Conservation (phyloP, 2,113 vertebrate species). For the Python bivittatus region DNA sequence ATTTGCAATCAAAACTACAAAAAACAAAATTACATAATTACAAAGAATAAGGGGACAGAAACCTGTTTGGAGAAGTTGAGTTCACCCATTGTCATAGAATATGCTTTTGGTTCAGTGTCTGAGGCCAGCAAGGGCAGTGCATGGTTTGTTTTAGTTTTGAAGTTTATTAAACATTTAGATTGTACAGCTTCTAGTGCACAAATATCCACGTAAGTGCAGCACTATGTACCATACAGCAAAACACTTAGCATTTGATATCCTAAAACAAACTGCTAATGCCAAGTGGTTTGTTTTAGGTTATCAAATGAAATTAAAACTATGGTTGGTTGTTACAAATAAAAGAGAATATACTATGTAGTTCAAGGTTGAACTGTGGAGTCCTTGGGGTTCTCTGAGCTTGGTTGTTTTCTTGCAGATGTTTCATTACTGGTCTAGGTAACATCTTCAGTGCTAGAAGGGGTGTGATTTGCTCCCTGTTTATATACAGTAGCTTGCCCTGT, state of each 20-base stretch:
- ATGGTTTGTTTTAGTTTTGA: background rate
- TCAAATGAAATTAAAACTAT: no score
- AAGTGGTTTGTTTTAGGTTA: no score
- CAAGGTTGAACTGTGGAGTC: no score
- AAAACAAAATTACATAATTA: no score
- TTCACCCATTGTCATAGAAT: background rate
- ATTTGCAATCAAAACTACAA: background rate
- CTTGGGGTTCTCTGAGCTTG: no score
- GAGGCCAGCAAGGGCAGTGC: background rate
- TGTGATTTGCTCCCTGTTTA: no score
- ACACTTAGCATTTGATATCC: background rate
- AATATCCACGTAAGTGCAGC: background rate
- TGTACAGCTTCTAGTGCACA: background rate
- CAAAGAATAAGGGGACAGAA: background rate
- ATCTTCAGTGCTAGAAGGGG: no score
- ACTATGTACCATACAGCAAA: background rate
- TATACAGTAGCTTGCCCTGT: no score
- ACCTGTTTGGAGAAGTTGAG: background rate
- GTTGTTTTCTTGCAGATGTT: no score
- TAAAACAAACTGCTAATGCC: background rate
- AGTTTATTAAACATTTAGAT: background rate
- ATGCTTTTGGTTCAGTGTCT: background rate
- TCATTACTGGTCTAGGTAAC: no score
- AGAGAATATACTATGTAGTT: no score
- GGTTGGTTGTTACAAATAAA: background rate